Percentiles rank a stretch among this genome's conserved stretches.
phyloP scores from a whole-genome alignment of 2,113 vertebrate species.

The Triplophysa tibetana region DNA sequence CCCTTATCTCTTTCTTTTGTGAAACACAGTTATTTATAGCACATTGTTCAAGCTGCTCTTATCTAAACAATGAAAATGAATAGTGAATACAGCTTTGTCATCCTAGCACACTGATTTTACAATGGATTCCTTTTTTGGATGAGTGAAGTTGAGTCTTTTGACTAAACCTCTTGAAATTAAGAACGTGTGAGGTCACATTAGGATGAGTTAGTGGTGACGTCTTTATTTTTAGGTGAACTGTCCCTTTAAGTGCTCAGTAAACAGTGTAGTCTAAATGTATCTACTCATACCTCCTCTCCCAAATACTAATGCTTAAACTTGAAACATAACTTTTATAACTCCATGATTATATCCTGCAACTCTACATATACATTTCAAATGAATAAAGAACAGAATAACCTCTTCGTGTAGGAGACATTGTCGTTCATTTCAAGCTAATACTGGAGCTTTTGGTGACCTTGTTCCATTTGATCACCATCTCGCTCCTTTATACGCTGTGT shows the following conservation, averaged over 20 bases:
- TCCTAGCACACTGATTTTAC: too few relatives aligned
- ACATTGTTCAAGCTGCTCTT: too few relatives aligned
- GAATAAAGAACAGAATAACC: background rate
- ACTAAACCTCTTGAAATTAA: too few relatives aligned
- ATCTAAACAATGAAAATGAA: too few relatives aligned
- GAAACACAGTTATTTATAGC: too few relatives aligned
- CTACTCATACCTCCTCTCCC: background rate
- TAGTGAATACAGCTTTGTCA: too few relatives aligned
- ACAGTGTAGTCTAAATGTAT: background rate
- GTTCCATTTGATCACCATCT: constrained; percentile 40
- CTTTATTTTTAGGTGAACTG: too few relatives aligned
- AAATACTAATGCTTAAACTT: background rate
- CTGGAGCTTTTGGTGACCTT: constrained; percentile 4
- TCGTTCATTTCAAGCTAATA: constrained; percentile 23
- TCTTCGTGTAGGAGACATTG: constrained; percentile 31
- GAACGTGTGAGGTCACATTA: too few relatives aligned
- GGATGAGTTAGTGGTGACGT: too few relatives aligned
- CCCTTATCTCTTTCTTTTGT: too few relatives aligned
- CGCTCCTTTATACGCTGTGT: constrained; percentile 44
- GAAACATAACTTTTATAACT: background rate
- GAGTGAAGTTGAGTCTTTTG: too few relatives aligned
- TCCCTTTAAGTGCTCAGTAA: constrained; percentile 1
- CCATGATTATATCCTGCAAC: background rate
- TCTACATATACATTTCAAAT: background rate
- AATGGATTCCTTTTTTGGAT: too few relatives aligned